Percentiles rank a stretch among this genome's conserved stretches.
Evolutionary conservation across 2,113 vertebrate genomes (phyloP).

Genomic region (Tinamus guttatus): DNA sequence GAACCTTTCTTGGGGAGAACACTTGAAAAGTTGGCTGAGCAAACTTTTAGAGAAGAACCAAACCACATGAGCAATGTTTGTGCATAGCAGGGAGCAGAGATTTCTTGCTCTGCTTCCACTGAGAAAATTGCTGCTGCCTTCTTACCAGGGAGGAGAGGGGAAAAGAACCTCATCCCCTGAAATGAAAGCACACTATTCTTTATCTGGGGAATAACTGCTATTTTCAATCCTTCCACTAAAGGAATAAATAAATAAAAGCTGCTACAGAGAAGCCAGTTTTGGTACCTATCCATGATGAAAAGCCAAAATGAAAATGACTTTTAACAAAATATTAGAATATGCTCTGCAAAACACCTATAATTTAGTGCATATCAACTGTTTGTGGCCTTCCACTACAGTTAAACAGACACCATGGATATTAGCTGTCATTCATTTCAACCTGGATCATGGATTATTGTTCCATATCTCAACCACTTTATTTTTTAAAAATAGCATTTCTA

Average conservation of each 20-base stretch:
- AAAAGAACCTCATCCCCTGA: not conserved
- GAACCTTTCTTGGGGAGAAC: not conserved
- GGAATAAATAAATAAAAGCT: not conserved
- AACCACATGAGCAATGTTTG: not conserved
- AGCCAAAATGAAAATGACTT: slow-evolving; percentile 27
- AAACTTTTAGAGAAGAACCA: not conserved
- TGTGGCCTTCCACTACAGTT: not conserved
- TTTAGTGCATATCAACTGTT: not conserved
- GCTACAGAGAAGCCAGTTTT: not conserved
- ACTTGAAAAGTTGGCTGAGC: not conserved
- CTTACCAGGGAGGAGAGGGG: not conserved
- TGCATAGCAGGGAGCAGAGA: not conserved
- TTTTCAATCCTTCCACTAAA: slow-evolving; percentile 32
- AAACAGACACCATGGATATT: not conserved
- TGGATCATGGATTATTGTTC: not conserved
- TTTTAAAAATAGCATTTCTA: not conserved
- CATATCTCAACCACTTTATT: not conserved
- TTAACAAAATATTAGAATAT: not conserved
- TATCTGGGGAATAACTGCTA: not conserved
- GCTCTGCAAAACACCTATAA: not conserved
- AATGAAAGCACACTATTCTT: not conserved
- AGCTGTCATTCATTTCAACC: not conserved
- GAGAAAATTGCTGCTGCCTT: not conserved
- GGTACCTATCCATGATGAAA: not conserved
- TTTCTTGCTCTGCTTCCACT: not conserved